Evolutionary conservation across 2,797 vertebrate genomes (phyloP).

Genomic region (Siniperca undulata): DNA sequence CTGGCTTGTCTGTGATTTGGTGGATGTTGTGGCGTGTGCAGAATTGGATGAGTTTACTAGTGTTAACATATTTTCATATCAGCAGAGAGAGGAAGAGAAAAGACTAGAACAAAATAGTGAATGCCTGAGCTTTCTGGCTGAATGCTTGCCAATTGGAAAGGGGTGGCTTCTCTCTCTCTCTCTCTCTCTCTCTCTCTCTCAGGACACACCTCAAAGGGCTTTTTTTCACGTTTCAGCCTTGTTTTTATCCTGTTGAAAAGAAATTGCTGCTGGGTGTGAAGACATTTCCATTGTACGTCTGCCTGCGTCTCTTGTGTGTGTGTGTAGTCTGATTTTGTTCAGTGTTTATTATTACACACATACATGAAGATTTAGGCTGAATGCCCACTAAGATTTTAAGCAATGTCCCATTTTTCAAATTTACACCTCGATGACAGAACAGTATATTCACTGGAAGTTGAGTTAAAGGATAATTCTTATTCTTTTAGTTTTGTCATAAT

Average conservation of each 20-base stretch:
- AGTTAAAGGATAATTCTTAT: neutral
- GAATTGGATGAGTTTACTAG: conserved; percentile 6
- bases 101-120: conserved; percentile 44
- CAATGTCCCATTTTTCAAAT: neutral
- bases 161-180: conserved; percentile 28
- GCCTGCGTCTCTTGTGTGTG: conserved; percentile 14
- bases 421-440: neutral
- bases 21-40: neutral
- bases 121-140: conserved; percentile 69
- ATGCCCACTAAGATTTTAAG: neutral
- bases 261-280: conserved; percentile 61
- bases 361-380: neutral
- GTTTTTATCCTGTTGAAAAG: conserved; percentile 65
- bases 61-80: conserved; percentile 41
- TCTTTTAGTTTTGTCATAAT: neutral
- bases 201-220: conserved; percentile 66
- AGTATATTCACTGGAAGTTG: neutral
- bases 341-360: conserved; percentile 19
- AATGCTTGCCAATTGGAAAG: conserved; percentile 65
- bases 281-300: conserved; percentile 50
- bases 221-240: conserved; percentile 58
- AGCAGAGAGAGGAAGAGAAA: conserved; percentile 26
- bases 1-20: neutral
- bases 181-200: conserved; percentile 31
- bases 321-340: conserved; percentile 1